phyloP scores from a whole-genome alignment of 2,888 invertebrate genomes.

The Phengaris alcon region DNA sequence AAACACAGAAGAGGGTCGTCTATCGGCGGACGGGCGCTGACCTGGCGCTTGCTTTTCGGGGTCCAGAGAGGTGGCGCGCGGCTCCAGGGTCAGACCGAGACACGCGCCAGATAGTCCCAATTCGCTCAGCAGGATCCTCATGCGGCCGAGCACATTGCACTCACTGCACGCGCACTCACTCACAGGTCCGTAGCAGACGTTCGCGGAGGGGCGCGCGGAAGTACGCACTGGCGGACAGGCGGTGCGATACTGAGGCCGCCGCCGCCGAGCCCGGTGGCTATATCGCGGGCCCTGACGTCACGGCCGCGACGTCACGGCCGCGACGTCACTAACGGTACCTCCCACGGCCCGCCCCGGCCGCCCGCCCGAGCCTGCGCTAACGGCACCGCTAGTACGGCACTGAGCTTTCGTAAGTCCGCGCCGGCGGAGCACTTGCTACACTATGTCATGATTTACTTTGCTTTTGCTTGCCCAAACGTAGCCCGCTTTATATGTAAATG shows the following conservation, averaged over 20 bases:
- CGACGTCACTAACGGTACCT: conserved; percentile 79
- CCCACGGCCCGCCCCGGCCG: conserved; percentile 77
- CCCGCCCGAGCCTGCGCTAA: conserved; percentile 78
- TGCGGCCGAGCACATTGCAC: conserved; percentile 78
- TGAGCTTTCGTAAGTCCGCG: conserved; percentile 68
- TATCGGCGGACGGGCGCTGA: conserved; percentile 74
- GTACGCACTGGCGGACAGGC: conserved; percentile 68
- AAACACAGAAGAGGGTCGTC: conserved; percentile 74
- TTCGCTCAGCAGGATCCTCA: conserved; percentile 80
- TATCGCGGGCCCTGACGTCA: conserved; percentile 78
- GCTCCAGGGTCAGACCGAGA: conserved; percentile 77
- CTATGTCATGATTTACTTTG: conserved; percentile 30
- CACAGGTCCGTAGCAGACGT: conserved; percentile 59
- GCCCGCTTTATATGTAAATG: no score
- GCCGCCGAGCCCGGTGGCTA: conserved; percentile 76
- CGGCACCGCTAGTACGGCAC: conserved; percentile 74
- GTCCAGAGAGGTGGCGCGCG: conserved; percentile 72
- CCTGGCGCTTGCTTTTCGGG: conserved; percentile 76
- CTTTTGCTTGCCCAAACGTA: neutral
- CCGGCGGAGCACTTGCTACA: conserved; percentile 45
- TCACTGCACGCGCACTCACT: conserved; percentile 77
- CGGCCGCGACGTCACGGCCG: conserved; percentile 65
- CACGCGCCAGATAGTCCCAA: conserved; percentile 78
- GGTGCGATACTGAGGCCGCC: conserved; percentile 80
- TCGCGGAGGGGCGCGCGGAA: conserved; percentile 65